Evolutionary conservation across 30 jellyfish, hydroid and myxozoan species (phyloP), one percentile per base, ranked within the genome.

Genomic region (Hydractinia echinata): DNA sequence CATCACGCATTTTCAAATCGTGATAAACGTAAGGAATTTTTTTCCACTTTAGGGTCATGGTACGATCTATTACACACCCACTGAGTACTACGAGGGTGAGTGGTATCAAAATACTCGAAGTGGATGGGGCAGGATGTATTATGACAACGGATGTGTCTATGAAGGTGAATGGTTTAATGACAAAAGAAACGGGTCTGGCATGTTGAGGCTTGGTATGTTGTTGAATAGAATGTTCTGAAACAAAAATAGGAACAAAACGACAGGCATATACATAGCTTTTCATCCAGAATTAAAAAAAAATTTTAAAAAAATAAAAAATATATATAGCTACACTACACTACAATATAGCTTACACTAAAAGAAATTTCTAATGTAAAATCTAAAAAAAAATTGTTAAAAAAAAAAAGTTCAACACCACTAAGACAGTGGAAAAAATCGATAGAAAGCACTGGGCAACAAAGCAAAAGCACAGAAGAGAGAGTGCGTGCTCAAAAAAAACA

Each of bases 121-220:
- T 94, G 99, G 99, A 0, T 94, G 99, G 99, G 99, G 99, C 8
- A 83, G 96, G 44, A 94, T 94, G 99, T 88, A 94, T 84, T 94
- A 94, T 81, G 82, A 73, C 8, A 96, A 88, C 88, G 95, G 95
- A 20, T 68, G 94, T 4, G 88, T 84, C 58, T 87, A 81, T 80
- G 96, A 92, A 56, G 98, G 99, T 6, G 96, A 88, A 66, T 94
- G 99, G 99, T 73, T 81, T 11, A 55, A 88, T 73, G 99, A 88
- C 51, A 84, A 50, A 85, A 82, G 99, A 61, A 85, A 94, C 81
- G 99, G 99, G 20, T 76, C 70, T 78, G 99, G 99, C 44, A 87
- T 94, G 97, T 85, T 94, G 3, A 78, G 97, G 51, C 84, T 87
- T 21, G 95, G 98, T 92, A 84, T 30, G 44, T 30, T 30, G 44